These are phyloP conservation scores for Peromyscus eremicus DNA, from an alignment of 2,797 vertebrate species.

Conservation along the genomic window DNA sequence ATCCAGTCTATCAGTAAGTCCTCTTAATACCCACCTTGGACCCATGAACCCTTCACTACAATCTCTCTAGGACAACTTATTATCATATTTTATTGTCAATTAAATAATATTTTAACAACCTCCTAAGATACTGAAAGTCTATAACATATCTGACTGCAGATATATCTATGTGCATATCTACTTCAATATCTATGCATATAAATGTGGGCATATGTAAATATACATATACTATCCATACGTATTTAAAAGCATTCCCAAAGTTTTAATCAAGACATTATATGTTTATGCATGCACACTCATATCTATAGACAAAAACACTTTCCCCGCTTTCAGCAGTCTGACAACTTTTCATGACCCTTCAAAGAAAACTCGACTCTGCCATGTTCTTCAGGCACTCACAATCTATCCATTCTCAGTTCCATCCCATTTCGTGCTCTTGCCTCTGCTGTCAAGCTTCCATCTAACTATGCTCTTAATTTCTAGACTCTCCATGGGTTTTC, in stretches of 20 bases:
- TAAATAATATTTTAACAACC: conserved; percentile 7
- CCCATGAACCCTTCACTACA: not conserved
- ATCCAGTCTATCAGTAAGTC: not conserved
- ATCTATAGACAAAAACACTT: not conserved
- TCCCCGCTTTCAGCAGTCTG: not conserved
- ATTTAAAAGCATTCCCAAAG: not conserved
- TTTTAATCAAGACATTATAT: not conserved
- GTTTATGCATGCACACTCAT: not conserved
- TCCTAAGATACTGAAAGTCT: not conserved
- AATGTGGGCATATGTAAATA: not conserved
- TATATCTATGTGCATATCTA: not conserved
- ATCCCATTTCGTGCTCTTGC: not conserved
- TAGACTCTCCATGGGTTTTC: not conserved
- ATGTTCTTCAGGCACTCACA: not conserved
- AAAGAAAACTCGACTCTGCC: not conserved
- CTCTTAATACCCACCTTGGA: not conserved
- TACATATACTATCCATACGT: not conserved
- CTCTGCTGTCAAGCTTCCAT: not conserved
- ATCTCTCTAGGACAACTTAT: not conserved
- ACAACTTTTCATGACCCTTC: not conserved
- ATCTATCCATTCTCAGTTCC: not conserved
- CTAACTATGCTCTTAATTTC: not conserved
- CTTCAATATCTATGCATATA: not conserved
- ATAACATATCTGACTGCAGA: not conserved
- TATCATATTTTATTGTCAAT: conserved; percentile 7